A percentile compares a stretch with the other conserved stretches of the same genome.
Conservation (phyloP, 2,113 vertebrate genomes). For the Crypturellus undulatus region DNA sequence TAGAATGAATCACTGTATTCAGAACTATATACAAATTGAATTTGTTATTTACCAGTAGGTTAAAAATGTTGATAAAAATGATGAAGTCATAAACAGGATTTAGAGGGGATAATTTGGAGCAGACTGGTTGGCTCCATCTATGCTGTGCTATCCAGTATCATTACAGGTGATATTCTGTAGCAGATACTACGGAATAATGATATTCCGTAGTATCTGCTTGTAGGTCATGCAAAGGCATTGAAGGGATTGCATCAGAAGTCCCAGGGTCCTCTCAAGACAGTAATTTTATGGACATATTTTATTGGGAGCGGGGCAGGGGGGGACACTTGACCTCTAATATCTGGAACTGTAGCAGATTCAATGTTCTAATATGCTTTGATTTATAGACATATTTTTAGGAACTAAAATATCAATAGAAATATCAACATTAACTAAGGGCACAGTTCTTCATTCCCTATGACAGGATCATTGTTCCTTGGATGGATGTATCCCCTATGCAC, state of each 20-base stretch:
- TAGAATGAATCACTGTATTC: neutral
- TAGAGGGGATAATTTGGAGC: neutral
- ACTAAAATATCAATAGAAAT: neutral
- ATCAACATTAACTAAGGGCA: fast-evolving
- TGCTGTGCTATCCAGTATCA: fast-evolving
- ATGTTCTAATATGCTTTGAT: fast-evolving
- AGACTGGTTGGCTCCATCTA: fast-evolving
- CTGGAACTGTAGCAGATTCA: neutral
- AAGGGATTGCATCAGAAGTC: neutral
- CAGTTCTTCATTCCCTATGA: neutral
- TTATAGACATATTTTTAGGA: neutral
- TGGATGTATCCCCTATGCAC: fast-evolving
- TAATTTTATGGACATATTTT: neutral
- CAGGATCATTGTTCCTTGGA: neutral
- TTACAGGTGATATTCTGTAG: too few relatives aligned
- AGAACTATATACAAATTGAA: neutral
- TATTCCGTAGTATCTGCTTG: too few relatives aligned
- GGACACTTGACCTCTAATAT: neutral
- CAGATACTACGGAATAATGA: too few relatives aligned
- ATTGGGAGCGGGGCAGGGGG: too few relatives aligned
- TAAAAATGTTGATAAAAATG: neutral
- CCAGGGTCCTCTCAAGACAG: neutral
- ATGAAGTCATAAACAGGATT: slow-evolving; percentile 1
- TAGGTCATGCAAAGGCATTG: neutral
- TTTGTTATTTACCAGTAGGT: neutral